Percentiles rank a stretch among this genome's conserved stretches.
These are phyloP conservation scores for Heliocidaris tuberculata DNA, from an alignment of 35 echinoderm and acorn worm species.

Conservation along the genomic window DNA sequence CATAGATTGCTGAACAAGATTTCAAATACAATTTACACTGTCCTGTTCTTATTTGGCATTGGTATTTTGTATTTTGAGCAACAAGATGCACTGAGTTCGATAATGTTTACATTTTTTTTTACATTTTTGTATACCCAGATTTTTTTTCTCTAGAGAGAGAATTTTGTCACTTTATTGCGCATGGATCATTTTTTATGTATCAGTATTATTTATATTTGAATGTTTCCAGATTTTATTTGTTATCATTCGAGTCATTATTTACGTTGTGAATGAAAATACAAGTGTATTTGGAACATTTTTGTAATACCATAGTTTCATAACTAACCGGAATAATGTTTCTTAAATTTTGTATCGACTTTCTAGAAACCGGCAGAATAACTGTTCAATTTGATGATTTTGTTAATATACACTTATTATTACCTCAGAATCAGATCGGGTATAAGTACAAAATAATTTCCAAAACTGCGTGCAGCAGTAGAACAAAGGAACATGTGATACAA, in stretches of 20 bases:
- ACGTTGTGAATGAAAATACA: background rate
- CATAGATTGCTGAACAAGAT: background rate
- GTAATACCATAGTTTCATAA: background rate
- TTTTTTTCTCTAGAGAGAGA: background rate
- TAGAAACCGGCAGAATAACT: background rate
- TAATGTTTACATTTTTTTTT: background rate
- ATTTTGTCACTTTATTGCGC: background rate
- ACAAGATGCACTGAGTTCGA: background rate
- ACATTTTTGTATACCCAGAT: background rate
- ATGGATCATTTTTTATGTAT: background rate
- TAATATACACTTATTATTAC: background rate
- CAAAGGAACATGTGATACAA: background rate
- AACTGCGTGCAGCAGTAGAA: too few species aligned
- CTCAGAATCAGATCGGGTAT: background rate
- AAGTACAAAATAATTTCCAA: background rate
- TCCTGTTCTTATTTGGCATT: background rate
- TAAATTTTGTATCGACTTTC: background rate
- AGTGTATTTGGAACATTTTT: background rate
- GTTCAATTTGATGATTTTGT: background rate
- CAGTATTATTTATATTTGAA: background rate
- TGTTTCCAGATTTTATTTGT: background rate
- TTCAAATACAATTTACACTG: background rate
- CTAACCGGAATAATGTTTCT: background rate
- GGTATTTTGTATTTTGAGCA: background rate
- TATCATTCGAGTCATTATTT: background rate